Evolutionary conservation across 2,888 invertebrate genomes (phyloP).

Genomic region (Rhingia rostrata): DNA sequence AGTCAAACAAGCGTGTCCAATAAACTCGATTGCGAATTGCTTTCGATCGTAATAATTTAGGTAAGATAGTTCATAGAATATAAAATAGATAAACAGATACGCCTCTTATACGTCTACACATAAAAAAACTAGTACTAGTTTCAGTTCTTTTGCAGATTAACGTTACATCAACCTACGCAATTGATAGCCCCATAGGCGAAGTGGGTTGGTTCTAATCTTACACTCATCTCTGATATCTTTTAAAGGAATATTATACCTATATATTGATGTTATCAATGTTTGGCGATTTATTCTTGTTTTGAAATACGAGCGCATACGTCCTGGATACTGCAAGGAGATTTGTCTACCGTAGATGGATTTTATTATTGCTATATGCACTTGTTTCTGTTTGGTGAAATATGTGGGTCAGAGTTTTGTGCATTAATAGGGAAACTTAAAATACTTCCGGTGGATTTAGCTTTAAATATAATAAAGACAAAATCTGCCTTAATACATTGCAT

Average conservation of each 20-base stretch:
- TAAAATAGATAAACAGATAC: constrained; percentile 17
- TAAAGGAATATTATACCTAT: background rate
- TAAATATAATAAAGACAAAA: no score
- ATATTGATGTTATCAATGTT: constrained; percentile 6
- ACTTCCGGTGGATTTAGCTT: background rate
- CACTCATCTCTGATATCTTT: background rate
- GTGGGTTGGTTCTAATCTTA: constrained; percentile 23
- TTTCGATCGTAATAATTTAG: constrained; percentile 34
- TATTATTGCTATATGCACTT: background rate
- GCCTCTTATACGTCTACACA: background rate
- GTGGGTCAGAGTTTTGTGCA: constrained; percentile 2
- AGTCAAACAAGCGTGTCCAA: constrained; percentile 17
- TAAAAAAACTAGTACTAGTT: constrained; percentile 2
- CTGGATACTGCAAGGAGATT: background rate
- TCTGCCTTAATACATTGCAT: no score
- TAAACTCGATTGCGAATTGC: constrained; percentile 43
- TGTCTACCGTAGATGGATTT: background rate
- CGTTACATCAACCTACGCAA: constrained; percentile 37
- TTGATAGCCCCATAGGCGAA: background rate
- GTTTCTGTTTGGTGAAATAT: background rate
- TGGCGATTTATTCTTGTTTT: constrained; percentile 12
- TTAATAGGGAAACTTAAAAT: background rate
- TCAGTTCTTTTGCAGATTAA: constrained; percentile 12
- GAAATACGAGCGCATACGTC: background rate
- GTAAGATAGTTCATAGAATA: constrained; percentile 21